phyloP scores from a whole-genome alignment of 2,888 invertebrate species.

The Deladenus siricidicola region DNA sequence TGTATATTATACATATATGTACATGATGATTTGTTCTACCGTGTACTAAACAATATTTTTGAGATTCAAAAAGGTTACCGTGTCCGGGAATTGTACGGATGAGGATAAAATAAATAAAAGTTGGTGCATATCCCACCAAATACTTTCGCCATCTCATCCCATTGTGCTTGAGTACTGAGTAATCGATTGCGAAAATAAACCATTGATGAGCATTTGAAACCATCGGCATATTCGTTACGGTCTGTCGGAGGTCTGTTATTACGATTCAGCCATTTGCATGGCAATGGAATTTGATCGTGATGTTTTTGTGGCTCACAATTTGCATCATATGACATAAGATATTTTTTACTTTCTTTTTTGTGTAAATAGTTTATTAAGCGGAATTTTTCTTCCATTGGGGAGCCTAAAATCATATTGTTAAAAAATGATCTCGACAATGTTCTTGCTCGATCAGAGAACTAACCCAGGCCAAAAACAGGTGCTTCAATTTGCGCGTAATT shows the following conservation, averaged over 20 bases:
- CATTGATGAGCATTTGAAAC: background rate
- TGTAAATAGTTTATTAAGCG: constrained; percentile 15
- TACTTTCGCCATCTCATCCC: background rate
- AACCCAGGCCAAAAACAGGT: constrained; percentile 19
- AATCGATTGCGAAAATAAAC: constrained; percentile 10
- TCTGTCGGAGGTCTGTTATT: background rate
- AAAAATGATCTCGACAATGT: background rate
- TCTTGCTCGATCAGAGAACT: background rate
- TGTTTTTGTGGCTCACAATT: no score
- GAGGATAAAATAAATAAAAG: constrained; percentile 8
- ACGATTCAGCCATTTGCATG: background rate
- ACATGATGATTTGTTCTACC: no score
- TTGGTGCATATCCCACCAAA: background rate
- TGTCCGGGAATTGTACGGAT: background rate
- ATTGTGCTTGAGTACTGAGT: background rate
- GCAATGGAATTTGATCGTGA: constrained; percentile 3
- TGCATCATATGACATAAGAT: background rate
- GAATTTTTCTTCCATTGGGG: constrained; percentile 17
- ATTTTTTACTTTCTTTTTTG: background rate
- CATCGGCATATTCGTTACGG: background rate
- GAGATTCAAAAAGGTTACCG: background rate
- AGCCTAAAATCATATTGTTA: constrained; percentile 9
- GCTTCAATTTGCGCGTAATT: constrained; percentile 1
- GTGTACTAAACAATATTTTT: no score
- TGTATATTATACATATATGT: no score